Percentiles rank a stretch among this genome's conserved stretches.
Evolutionary conservation across 2,113 vertebrate species (phyloP).

Genomic region (Pelodiscus sinensis): DNA sequence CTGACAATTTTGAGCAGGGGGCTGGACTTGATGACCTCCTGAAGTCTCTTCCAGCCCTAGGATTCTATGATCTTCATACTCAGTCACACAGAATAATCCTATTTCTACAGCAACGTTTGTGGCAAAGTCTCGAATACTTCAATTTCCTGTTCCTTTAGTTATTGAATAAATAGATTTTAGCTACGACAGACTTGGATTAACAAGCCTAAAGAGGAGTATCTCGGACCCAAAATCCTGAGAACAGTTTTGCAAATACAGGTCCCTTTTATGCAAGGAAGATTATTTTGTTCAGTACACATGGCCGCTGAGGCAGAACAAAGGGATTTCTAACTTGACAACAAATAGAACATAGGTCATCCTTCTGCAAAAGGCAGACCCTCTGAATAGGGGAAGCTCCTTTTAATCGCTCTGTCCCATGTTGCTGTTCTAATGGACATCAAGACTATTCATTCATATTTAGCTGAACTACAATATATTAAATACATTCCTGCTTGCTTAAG

Average conservation of each 20-base stretch:
- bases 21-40: neutral
- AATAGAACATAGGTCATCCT: neutral
- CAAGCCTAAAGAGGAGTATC: neutral
- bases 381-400: neutral
- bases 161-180: neutral
- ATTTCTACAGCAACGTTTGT: fast-evolving
- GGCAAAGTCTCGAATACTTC: neutral
- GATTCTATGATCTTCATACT: no score
- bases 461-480: neutral
- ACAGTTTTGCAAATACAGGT: neutral
- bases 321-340: no score
- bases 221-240: neutral
- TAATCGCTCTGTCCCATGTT: neutral
- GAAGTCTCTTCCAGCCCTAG: no score
- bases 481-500: neutral
- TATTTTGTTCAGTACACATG: neutral
- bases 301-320: neutral
- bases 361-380: neutral
- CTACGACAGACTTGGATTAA: neutral
- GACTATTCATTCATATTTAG: neutral
- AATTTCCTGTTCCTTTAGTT: neutral
- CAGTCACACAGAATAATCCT: neutral
- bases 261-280: neutral
- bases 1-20: neutral
- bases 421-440: neutral